A percentile compares a stretch with the other conserved stretches of the same genome.
Evolutionary conservation across 2,113 vertebrate genomes (phyloP).

Genomic region (Haliaeetus leucogaster): DNA sequence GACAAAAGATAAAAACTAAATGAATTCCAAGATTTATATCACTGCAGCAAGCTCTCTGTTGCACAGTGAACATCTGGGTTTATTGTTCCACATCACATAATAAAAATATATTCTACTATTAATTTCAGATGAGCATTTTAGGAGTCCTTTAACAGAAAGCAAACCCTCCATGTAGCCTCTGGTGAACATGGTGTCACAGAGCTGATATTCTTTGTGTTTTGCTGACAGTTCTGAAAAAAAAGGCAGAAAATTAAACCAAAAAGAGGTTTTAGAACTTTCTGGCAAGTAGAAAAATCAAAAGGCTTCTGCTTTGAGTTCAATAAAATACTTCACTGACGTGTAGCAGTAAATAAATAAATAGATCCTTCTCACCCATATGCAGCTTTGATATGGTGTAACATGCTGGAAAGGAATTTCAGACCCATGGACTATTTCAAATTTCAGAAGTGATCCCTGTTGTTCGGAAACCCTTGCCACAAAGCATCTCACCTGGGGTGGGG

Average conservation of each 20-base stretch:
- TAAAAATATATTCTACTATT: background rate
- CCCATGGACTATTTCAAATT: background rate
- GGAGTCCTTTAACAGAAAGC: background rate
- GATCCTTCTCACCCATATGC: background rate
- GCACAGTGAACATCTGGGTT: slow-evolving; percentile 1
- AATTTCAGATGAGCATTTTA: background rate
- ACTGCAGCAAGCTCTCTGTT: background rate
- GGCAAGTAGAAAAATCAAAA: background rate
- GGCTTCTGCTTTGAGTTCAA: background rate
- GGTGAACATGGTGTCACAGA: background rate
- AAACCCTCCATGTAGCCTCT: background rate
- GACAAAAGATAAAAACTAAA: background rate
- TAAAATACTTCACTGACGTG: background rate
- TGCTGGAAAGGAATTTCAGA: background rate
- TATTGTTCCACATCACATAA: background rate
- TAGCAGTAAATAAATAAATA: background rate
- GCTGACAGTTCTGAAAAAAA: background rate
- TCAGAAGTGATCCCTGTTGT: background rate
- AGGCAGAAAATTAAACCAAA: background rate
- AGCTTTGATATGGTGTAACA: background rate
- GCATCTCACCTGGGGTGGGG: background rate
- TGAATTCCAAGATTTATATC: background rate
- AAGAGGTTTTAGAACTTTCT: background rate
- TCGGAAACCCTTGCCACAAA: fast-evolving
- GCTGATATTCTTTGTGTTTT: background rate